Evolutionary conservation across 2,113 vertebrate species (phyloP), one percentile per base, ranked within the genome.

Genomic region (Ceyx cyanopectus): DNA sequence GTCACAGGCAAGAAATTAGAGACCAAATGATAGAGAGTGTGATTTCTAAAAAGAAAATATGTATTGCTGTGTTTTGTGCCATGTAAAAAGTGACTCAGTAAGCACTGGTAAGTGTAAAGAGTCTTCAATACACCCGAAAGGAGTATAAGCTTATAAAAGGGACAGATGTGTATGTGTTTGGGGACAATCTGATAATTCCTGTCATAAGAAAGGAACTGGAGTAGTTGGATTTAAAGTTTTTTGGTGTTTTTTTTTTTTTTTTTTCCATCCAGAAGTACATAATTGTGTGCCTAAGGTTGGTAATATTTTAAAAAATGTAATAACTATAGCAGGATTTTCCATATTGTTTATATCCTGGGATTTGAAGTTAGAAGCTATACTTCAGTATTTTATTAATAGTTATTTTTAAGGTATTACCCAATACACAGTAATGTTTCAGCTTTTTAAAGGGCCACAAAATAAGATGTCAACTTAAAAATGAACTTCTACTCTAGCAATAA

Each of bases 241-340:
- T 37, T 37, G 9, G 9, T 37, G n/a, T n/a, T n/a, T 9, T 37
- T 37, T 9, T 37, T 37, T 37, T 37, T 37, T 37, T 62, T 82
- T 95, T 81, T 68, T 6, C 19, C 29, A 65, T 29, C 45, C 50
- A 66, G 74, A 89, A 77, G 8, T 73, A 53, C 12, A 10, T 68
- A 54, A 66, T 53, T 68, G 57, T 43, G 9, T 67, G 34, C 67
- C 63, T 53, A 81, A 94, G 78, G 53, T 56, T 92, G 56, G 72
- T 95, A 74, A 75, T 85, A 65, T 89, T 92, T 93, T 66, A 32
- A 87, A 73, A 17, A 30, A 41, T 30, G 54, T 48, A 84, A 18
- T 37, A 43, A 5, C 34, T 56, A n/a, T 5, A 63, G 32, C 30
- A 40, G 3, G 51, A 13, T 68, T 87, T 90, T 84, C 22, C 7